Evolutionary conservation across 1,140 invertebrate species (phyloP).

Genomic region (Lepidurus arcticus): DNA sequence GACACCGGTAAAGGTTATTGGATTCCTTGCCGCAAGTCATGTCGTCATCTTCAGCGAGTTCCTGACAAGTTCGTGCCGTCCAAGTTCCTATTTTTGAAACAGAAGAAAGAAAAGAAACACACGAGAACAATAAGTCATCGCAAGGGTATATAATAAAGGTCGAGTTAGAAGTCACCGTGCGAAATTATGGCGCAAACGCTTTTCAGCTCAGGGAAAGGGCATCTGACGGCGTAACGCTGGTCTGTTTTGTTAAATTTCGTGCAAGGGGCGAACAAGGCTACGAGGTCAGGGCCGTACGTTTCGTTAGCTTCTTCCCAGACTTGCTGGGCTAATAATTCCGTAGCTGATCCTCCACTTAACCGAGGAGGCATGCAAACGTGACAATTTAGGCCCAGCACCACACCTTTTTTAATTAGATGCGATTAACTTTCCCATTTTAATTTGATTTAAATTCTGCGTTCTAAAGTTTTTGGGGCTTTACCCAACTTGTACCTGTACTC

Average conservation of each 20-base stretch:
- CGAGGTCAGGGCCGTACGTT: background rate
- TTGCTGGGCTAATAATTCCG: background rate
- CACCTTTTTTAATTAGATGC: background rate
- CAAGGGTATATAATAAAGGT: too few species aligned
- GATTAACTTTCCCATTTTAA: too few species aligned
- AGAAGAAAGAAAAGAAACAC: background rate
- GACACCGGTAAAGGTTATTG: conserved; percentile 2
- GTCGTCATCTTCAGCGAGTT: background rate
- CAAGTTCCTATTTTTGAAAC: background rate
- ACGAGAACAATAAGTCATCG: too few species aligned
- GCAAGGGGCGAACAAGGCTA: background rate
- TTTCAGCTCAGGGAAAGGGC: background rate
- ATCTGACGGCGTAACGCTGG: background rate
- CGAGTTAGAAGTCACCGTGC: background rate
- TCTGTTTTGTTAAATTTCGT: conserved; percentile 19
- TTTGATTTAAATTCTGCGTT: background rate
- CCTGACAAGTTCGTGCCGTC: conserved; percentile 12
- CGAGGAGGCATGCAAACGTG: conserved; percentile 5
- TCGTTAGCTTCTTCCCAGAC: background rate
- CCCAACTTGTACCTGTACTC: background rate
- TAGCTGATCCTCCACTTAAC: background rate
- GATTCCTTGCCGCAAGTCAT: conserved; percentile 17
- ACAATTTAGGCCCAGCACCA: conserved; percentile 4
- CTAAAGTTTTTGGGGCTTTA: background rate
- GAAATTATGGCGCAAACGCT: conserved; percentile 2